Base-by-base conservation (phyloP, 2,113 vertebrate genomes). In the Siphamia tubifer region DNA sequence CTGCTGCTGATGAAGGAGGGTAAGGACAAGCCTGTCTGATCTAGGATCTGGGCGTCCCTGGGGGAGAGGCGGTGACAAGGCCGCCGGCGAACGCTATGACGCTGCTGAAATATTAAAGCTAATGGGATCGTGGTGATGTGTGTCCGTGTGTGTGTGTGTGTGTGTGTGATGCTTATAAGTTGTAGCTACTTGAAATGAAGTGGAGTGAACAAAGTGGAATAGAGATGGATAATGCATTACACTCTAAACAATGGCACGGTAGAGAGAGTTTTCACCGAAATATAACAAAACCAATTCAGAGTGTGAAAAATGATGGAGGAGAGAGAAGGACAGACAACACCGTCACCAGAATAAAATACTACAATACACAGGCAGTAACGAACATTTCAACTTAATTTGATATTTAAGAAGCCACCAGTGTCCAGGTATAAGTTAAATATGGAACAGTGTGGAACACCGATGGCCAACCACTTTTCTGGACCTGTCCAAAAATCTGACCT, bases 101-200 rank as follows among this genome's bases (percentile, higher is more conserved):
- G 76, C 82, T 69, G 40, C 72, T 89, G 82, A 90, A 90, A 87
- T 87, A 85, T 90, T 89, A 82, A 89, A 77, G 85, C 80, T 85
- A 90, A 89, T 87, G 86, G 84, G 84, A 77, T 51, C 24, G 52
- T 20, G 36, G 62, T 13, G 12, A 64, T 40, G 68, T 11, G 25
- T 34, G 27, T 42, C n/a, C n/a, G 56, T 20, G 45, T 44, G 34
- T 30, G 70, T 39, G 17, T 8, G 61, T 4, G 40, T 39, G 63
- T 36, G 53, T 30, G 24, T 31, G 68, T 55, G 70, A 54, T 53
- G 53, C 68, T 74, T 63, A 38, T 61, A 53, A 77, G 72, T 61
- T 67, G 63, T 53, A 74, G 74, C 82, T 70, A 74, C 74, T 83
- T 67, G 66, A 81, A 43, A 72, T 64, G 68, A 78, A 81, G 84